Evolutionary conservation across 1,140 invertebrate genomes (phyloP), one percentile per base, ranked within the genome.

Genomic region (Ganaspis sp.): DNA sequence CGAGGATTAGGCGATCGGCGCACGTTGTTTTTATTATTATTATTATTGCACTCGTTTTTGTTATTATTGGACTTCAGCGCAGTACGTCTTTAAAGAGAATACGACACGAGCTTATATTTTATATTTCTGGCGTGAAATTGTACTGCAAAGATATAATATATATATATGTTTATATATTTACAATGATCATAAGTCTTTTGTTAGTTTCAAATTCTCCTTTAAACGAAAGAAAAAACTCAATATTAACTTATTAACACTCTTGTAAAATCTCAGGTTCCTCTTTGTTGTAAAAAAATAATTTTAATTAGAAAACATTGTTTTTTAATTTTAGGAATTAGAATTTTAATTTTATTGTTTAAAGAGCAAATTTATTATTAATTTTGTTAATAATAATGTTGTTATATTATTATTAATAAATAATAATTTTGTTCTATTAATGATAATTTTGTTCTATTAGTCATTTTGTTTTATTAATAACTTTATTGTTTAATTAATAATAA

Each of bases 1-100:
- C 90, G 94, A 95, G 86, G 92, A 93, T 88, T 95, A 92, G 26
- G 58, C 58, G 58, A 64, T 64, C 42, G 9, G 71, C 74, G 53
- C 72, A 26, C 70, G 17, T 78, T 78, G 70, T 78, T 78, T 64
- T 73, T 74, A 72, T 70, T 74, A 72, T 72, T 72, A 70, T 37
- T 75, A 72, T 72, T 72, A 70, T 37, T 75, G 74, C 69, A 70
- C 34, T 70, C 38, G 38, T 70, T 70, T 40, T 42, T 70, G 26
- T 49, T 74, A 58, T 40, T 74, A 40, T 74, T 58, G n/a, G n/a
- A 34, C 45, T 72, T 64, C 26, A 29, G 58, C 58, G 58, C 58
- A 64, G 58, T 64, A 64, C 21, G 54, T 58, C 54, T 19, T 58
- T 0, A 64, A n/a, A n/a, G 23, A 64, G 15, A 4, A 64, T 34